Evolutionary conservation across 2,113 vertebrate genomes (phyloP).

Genomic region (Brachypodius melanocephalos): DNA sequence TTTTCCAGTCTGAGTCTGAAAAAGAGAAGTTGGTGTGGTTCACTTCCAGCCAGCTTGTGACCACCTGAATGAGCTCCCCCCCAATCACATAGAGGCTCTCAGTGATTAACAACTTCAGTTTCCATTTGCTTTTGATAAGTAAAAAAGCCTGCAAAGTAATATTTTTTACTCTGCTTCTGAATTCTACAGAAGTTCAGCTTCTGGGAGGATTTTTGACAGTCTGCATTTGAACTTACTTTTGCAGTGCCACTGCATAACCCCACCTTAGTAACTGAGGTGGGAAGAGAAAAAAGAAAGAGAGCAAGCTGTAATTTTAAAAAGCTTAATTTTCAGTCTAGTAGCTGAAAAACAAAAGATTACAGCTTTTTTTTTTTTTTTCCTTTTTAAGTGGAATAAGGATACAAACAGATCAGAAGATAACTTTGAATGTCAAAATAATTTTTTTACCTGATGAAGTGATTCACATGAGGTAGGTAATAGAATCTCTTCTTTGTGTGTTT

Average conservation of each 20-base stretch:
- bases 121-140: neutral
- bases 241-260: neutral
- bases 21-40: neutral
- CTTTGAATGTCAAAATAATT: neutral
- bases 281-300: neutral
- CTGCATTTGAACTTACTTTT: neutral
- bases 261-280: neutral
- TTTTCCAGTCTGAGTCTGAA: constrained; percentile 86
- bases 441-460: constrained; percentile 84
- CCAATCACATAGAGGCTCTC: neutral
- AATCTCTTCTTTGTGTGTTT: constrained; percentile 83
- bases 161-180: neutral
- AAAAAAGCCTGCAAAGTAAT: neutral
- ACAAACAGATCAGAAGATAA: neutral
- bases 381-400: neutral
- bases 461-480: constrained; percentile 81
- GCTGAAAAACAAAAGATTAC: neutral
- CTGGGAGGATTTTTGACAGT: neutral
- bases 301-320: neutral
- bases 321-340: neutral
- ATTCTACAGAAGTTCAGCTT: neutral
- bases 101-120: neutral
- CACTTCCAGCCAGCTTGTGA: neutral
- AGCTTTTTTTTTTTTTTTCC: neutral
- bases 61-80: neutral